phyloP scores from a whole-genome alignment of 2,113 vertebrate species.

The Zapus hudsonius region DNA sequence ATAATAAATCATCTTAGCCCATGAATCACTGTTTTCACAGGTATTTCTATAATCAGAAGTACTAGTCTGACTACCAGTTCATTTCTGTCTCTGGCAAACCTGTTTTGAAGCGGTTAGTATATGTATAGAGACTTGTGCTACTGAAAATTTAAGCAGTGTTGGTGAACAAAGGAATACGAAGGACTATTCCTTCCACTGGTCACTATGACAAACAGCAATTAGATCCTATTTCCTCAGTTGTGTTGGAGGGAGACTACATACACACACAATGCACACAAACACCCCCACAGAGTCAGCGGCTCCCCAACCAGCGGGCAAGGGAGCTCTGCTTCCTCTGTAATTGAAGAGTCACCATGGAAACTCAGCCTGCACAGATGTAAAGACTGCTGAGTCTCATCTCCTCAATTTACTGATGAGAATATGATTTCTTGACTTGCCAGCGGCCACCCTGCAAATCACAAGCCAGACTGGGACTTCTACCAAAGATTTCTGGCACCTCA shows the following conservation, averaged over 20 bases:
- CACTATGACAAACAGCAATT: constrained; percentile 43
- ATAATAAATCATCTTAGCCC: not conserved
- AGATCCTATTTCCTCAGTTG: not conserved
- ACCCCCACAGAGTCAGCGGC: not conserved
- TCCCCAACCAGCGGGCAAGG: not conserved
- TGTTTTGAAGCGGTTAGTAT: not conserved
- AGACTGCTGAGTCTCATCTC: not conserved
- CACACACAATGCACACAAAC: not conserved
- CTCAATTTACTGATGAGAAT: not conserved
- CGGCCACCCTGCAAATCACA: not conserved
- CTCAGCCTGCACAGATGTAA: not conserved
- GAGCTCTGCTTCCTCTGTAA: not conserved
- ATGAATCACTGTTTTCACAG: not conserved
- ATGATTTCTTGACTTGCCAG: constrained; percentile 24
- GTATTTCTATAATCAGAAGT: not conserved
- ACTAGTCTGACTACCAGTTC: not conserved
- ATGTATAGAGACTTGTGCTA: not conserved
- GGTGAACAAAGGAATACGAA: constrained; percentile 17
- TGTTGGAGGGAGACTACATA: not conserved
- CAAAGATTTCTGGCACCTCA: constrained; percentile 31
- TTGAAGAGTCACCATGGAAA: constrained; percentile 19
- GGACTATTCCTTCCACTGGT: constrained; percentile 18
- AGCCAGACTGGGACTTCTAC: not conserved
- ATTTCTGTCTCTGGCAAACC: constrained; percentile 14
- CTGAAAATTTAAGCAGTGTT: constrained; percentile 40